A percentile compares a stretch with the other conserved stretches of the same genome.
Conservation (phyloP, 2,888 invertebrate genomes). For the Agrochola lychnidis region DNA sequence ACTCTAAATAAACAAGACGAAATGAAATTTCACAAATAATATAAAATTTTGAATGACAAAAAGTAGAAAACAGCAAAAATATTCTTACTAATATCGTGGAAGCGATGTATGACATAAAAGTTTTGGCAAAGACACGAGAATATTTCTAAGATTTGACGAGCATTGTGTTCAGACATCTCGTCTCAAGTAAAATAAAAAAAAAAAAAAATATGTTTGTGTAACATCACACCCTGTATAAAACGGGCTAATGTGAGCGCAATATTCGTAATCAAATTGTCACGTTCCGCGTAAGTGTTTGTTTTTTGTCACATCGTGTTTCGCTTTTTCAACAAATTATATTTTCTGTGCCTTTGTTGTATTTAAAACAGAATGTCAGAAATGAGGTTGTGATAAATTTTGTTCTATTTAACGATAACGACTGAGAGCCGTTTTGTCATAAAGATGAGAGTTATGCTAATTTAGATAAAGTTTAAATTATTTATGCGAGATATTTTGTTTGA, state of each 20-base stretch:
- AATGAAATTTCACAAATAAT: constrained; percentile 33
- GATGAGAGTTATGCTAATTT: constrained; percentile 59
- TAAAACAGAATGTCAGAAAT: constrained; percentile 65
- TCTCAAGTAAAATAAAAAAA: constrained; percentile 43
- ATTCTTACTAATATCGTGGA: constrained; percentile 32
- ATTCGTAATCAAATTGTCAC: constrained; percentile 57
- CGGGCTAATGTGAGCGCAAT: constrained; percentile 40
- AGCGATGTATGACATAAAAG: constrained; percentile 40
- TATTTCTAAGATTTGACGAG: constrained; percentile 51
- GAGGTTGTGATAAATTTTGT: constrained; percentile 67
- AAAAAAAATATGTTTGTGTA: constrained; percentile 44
- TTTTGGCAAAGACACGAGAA: constrained; percentile 38
- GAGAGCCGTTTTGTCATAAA: constrained; percentile 42
- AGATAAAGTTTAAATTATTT: constrained; percentile 54
- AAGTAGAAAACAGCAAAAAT: constrained; percentile 30
- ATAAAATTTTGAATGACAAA: constrained; percentile 36
- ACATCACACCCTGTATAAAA: constrained; percentile 22
- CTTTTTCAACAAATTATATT: constrained; percentile 66
- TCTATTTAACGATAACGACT: constrained; percentile 53
- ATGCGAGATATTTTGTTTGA: constrained; percentile 58
- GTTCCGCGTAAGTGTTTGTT: constrained; percentile 41
- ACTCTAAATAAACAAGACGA: constrained; percentile 6
- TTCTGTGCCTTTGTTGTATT: constrained; percentile 53
- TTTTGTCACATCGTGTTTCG: constrained; percentile 46
- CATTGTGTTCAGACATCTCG: constrained; percentile 23